A percentile compares a stretch with the other conserved stretches of the same genome.
Conservation (phyloP, 1,140 invertebrate species). For the Drosophila dunni region DNA sequence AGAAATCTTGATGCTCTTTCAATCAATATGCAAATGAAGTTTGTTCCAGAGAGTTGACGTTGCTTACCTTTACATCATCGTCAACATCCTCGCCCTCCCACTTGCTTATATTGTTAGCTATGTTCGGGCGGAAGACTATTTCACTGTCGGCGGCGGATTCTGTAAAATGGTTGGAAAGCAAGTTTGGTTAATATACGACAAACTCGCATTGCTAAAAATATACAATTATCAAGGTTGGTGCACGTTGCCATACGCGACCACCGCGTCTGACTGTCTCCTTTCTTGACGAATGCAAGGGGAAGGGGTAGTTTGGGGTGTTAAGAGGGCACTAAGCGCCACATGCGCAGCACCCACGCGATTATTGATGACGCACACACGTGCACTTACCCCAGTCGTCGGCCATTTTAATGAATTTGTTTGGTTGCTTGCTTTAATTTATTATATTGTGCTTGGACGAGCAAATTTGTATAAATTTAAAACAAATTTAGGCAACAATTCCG, state of each 20-base stretch:
- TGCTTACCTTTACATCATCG: conserved; percentile 92
- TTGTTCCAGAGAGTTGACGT: conserved; percentile 1
- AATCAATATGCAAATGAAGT: conserved; percentile 4
- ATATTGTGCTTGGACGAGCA: conserved; percentile 43
- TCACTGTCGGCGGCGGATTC: conserved; percentile 79
- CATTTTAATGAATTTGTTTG: conserved; percentile 55
- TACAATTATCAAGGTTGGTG: conserved; percentile 69
- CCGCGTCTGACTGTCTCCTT: conserved; percentile 28
- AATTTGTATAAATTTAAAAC: conserved; percentile 37
- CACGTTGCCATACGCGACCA: conserved; percentile 19
- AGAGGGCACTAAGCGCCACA: conserved; percentile 47
- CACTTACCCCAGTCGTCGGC: conserved; percentile 84
- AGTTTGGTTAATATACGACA: conserved; percentile 37
- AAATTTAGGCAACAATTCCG: conserved; percentile 45
- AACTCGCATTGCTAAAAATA: conserved; percentile 67
- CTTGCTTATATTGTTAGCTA: conserved; percentile 86
- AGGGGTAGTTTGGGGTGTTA: neutral
- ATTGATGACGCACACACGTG: conserved; percentile 64
- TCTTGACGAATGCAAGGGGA: conserved; percentile 11
- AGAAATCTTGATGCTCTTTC: conserved; percentile 3
- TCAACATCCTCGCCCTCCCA: conserved; percentile 96
- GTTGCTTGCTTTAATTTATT: neutral
- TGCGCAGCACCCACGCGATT: conserved; percentile 67
- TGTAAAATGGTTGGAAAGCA: conserved; percentile 39
- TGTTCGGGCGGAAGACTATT: conserved; percentile 71